A percentile compares a stretch with the other conserved stretches of the same genome.
Conservation (phyloP, 2,797 vertebrate genomes). For the Hypotaenidia okinawae region DNA sequence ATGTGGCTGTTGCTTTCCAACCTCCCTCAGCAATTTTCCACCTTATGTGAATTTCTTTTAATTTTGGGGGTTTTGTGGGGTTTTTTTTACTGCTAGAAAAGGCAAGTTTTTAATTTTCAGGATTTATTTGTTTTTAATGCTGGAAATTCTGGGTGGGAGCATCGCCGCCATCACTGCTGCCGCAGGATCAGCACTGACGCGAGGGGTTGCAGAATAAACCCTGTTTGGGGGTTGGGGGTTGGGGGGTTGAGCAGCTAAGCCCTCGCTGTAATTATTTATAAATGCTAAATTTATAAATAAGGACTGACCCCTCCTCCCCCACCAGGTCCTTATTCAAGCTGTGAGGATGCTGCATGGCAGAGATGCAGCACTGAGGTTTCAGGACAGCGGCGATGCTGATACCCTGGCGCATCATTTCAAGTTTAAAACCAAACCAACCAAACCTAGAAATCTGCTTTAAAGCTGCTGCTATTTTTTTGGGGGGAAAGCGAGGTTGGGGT, state of each 20-base stretch:
- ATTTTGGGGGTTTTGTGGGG: too few relatives aligned
- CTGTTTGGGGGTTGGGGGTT: not conserved
- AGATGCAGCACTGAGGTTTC: not conserved
- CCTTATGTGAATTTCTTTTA: not conserved
- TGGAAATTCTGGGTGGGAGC: not conserved
- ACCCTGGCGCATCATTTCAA: accelerated
- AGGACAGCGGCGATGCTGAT: not conserved
- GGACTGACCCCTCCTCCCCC: too few relatives aligned
- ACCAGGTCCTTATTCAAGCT: not conserved
- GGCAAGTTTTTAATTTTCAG: not conserved
- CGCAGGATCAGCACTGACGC: not conserved
- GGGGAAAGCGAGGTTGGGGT: too few relatives aligned
- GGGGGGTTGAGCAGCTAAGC: not conserved
- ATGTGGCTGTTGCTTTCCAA: not conserved
- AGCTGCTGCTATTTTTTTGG: not conserved
- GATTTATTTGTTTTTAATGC: not conserved
- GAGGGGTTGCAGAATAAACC: not conserved
- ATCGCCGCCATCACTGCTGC: not conserved
- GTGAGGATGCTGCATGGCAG: not conserved
- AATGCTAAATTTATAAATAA: not conserved
- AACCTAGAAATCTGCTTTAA: not conserved
- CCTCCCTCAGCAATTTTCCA: not conserved
- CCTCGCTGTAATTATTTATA: not conserved
- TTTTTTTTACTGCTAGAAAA: not conserved
- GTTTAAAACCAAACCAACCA: not conserved